phyloP scores from a whole-genome alignment of 2,113 vertebrate species.

The Diphyllodes magnificus region DNA sequence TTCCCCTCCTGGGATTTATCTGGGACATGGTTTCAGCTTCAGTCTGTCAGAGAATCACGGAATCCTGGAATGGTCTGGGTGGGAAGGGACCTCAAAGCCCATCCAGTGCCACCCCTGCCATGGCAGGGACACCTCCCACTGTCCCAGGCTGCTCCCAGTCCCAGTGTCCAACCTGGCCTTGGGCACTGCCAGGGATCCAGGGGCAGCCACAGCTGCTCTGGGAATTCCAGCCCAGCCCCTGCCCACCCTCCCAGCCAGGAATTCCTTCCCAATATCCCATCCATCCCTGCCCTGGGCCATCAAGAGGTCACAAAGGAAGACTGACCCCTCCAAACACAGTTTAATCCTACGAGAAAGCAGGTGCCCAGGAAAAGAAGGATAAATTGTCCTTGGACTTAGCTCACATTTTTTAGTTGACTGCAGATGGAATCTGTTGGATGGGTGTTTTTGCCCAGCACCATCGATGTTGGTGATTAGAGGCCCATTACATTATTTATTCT shows the following conservation, averaged over 20 bases:
- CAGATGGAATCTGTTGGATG: neutral
- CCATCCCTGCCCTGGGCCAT: rapidly evolving
- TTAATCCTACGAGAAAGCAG: no score
- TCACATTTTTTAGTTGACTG: rapidly evolving
- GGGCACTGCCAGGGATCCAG: neutral
- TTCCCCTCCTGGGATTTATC: neutral
- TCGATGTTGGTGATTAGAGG: neutral
- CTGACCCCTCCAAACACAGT: neutral
- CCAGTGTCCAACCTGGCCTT: neutral
- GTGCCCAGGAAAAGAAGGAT: no score
- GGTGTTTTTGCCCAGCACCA: neutral
- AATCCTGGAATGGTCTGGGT: neutral
- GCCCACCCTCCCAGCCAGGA: neutral
- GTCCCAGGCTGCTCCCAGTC: neutral
- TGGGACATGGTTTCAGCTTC: rapidly evolving
- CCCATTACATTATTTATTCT: rapidly evolving
- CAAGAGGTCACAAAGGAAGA: neutral
- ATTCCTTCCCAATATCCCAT: neutral
- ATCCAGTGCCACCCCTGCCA: neutral
- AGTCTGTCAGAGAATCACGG: rapidly evolving
- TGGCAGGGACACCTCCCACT: neutral
- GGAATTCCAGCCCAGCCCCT: neutral
- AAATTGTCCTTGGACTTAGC: no score
- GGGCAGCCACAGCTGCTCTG: neutral
- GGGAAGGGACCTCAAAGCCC: rapidly evolving